Base-by-base conservation (phyloP, 2,113 vertebrate species). In the Ifrita kowaldi region DNA sequence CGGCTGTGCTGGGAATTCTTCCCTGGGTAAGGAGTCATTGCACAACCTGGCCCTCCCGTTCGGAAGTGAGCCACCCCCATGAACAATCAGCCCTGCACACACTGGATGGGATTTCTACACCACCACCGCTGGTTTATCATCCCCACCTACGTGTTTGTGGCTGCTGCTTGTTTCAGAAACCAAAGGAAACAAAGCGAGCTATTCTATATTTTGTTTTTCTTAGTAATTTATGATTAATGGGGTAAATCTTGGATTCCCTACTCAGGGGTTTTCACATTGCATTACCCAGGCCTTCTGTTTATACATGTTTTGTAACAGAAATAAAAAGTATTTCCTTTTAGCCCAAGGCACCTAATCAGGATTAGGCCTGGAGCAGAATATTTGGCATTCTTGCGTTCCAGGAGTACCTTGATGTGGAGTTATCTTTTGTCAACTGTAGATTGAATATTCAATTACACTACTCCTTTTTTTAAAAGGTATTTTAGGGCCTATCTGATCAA, bases 281-380 rank as follows among this genome's bases (percentile, higher is more conserved):
- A 65, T 96, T 95, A 95, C 68, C 76, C 32, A 64, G 49, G 47
- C 57, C 79, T 95, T 90, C 92, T 93, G 85, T 96, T 96, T 95
- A 90, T 95, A 95, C 96, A 86, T 93, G 92, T 97, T 97, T 94
- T 93, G 93, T 95, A 96, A 95, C 92, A 96, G 90, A 92, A 94
- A 78, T 81, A 89, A 93, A 32, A 96, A 84, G 76, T 78, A 96
- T 93, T 94, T 96, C 93, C 90, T 96, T 89, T 94, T 97, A 84
- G 88, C 96, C 69, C 9, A 53, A 84, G 94, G 96, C 88, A 89
- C 60, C 88, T 96, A 86, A 92, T 95, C 93, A 96, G 77, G 57
- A 92, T 93, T 92, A 89, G 80, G 77, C 92, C 92, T 62, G 65
- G 73, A 90, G 95, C 41, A 1, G 86, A 96, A 96, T 96, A 84